phyloP scores from a whole-genome alignment of 2,797 vertebrate species.

The Clangula hyemalis region DNA sequence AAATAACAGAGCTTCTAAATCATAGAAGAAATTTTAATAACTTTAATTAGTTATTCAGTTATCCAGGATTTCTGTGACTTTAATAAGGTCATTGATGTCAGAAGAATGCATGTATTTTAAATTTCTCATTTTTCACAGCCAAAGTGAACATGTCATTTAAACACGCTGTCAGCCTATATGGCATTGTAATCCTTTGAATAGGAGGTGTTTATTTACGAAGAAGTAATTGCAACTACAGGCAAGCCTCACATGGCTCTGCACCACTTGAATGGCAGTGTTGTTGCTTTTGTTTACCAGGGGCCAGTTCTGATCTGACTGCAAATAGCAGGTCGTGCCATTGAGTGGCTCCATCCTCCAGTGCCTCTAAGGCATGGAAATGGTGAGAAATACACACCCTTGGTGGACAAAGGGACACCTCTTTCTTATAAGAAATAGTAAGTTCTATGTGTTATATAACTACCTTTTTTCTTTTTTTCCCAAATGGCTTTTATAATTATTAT shows the following conservation, averaged over 20 bases:
- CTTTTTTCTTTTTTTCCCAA: not conserved
- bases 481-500: not conserved
- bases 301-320: not conserved
- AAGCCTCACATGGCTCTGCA: not conserved
- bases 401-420: not conserved
- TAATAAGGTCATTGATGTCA: not conserved
- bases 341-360: not conserved
- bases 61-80: not conserved
- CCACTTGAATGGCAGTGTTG: not conserved
- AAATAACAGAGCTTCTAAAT: not conserved
- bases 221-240: not conserved
- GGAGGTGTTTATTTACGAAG: not conserved
- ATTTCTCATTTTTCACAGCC: not conserved
- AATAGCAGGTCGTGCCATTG: not conserved
- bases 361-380: not conserved
- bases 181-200: not conserved
- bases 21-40: not conserved
- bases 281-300: not conserved
- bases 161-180: accelerated
- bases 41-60: not conserved
- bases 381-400: not conserved
- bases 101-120: not conserved
- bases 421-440: not conserved
- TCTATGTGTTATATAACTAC: not conserved
- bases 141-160: not conserved